Base-by-base conservation (phyloP, 1,140 invertebrate genomes). In the Drosophila ananassae region DNA sequence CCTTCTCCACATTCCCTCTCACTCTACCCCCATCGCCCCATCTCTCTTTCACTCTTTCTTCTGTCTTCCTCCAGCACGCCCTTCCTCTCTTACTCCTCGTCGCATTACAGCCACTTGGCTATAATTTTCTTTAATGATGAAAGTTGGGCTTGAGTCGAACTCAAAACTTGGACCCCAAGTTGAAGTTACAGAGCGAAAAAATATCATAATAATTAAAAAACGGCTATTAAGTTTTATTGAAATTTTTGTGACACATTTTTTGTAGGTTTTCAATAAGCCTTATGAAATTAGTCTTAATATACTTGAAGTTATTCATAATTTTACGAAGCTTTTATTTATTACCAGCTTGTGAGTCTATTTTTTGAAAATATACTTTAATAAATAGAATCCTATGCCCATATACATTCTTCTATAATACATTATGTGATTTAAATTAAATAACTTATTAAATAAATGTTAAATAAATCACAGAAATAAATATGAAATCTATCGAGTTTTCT, bases 61-160 rank as follows among this genome's bases (percentile, higher is more conserved):
- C 17, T 13, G 41, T 13, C 41, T 17, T 21, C 41, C 6, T 37
- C 13, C 51, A 30, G 67, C 51, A 58, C 50, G 25, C 54, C 34
- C 34, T 37, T 37, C 34, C 34, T 58, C 53, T 37, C 39, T 53
- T 37, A 39, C 61, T 48, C 10, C 5, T 21, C 37, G 17, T 25
- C 17, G 66, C 81, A 76, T 84, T 84, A 84, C 79, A 77, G 60
- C 73, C 78, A 89, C 79, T 89, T 82, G 84, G 83, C 84, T 89
- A 89, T 89, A 89, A 89, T 89, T 89, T 89, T 89, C 76, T 89
- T 89, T 89, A 89, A 89, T 89, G 83, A 89, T 89, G 83, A 89
- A 89, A 83, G 84, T 89, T 89, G 87, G 75, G 76, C 60, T 55
- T 68, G 71, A 73, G 58, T 55, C 52, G n/a, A 47, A 66, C 64